Base-by-base conservation (phyloP, 2,113 vertebrate genomes). In the Furnarius figulus region DNA sequence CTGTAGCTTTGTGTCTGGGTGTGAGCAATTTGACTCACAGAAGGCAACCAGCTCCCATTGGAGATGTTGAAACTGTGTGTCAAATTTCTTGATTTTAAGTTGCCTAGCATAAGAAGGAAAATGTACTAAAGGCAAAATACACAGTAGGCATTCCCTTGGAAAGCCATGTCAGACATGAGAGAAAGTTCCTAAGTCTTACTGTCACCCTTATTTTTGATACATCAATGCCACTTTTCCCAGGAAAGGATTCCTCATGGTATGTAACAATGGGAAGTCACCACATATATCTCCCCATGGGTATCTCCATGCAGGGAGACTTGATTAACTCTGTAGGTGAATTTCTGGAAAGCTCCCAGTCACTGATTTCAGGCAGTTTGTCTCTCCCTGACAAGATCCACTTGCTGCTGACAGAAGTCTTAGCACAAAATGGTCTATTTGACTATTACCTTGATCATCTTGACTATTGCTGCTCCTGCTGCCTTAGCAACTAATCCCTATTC, bases 41-140 rank as follows among this genome's bases (percentile, higher is more conserved):
- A 55, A 22, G 4, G 2, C 18, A 23, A 25, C 15, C 16, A 16
- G 6, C 37, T 87, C 87, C 46, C 50, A 22, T 0, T 47, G 18
- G 40, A 74, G 55, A 22, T 40, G 50, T 37, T 1, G 0, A 55
- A 93, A 59, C 14, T 27, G 8, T 4, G 40, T 3, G 0, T 52
- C n/a, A 70, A 62, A n/a, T 58, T 56, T 33, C 40, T 74, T 33
- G 49, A 28, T 59, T 86, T 83, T 28, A 75, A 59, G 20, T 53
- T 53, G 18, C 31, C 46, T 76, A 49, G 33, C 3, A 9, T 44
- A 62, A 49, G 49, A 65, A 56, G 6, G 27, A 65, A 76, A 65
- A 68, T 18, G 23, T 14, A 23, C 27, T 83, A 13, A 16, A 42
- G 33, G 39, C 31, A 47, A 73, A 80, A 71, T 21, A 27, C 14